Evolutionary conservation across 2,888 invertebrate genomes (phyloP), one percentile per base, ranked within the genome.

Genomic region (Magallana nippona): DNA sequence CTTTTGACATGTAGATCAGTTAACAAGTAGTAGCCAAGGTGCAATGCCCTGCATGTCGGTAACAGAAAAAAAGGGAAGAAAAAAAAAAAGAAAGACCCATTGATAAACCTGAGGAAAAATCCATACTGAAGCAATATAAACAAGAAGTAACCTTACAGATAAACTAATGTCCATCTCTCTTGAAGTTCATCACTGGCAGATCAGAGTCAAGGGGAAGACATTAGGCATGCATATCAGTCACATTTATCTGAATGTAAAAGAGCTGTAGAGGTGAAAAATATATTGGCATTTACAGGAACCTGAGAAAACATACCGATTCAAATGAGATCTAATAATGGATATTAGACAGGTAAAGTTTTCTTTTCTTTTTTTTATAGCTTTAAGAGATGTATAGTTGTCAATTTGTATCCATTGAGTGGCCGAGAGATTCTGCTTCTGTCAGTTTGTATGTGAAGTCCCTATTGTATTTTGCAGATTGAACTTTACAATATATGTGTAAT

Each of bases 91-190:
- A 60, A 60, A 19, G 19, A 60, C 60, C 8, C 10, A 19, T 19
- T 60, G n/a, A 19, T 58, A 58, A 58, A 58, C 58, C 58, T 58
- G 58, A 60, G 19, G 10, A 60, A n/a, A 60, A 60, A 60, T 60
- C 60, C 60, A 60, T 60, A 60, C 60, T 5, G 60, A 60, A 60
- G 60, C 60, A n/a, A 60, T 60, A n/a, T 19, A 60, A 60, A 19
- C 60, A 10, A n/a, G n/a, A 60, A 11, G 19, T 19, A 60, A 10
- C 44, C 60, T n/a, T 19, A 60, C 60, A 60, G 60, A 60, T 60
- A 60, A 44, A 60, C 60, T 19, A 19, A 60, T 60, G 60, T 60
- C 60, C 17, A 17, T 60, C 15, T 60, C 60, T 44, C 44, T 44
- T 5, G 44, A 60, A 19, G 60, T 60, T 60, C 60, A 60, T 60